Evolutionary conservation across 2,888 invertebrate genomes (phyloP).

Genomic region (Drosophila rubida): DNA sequence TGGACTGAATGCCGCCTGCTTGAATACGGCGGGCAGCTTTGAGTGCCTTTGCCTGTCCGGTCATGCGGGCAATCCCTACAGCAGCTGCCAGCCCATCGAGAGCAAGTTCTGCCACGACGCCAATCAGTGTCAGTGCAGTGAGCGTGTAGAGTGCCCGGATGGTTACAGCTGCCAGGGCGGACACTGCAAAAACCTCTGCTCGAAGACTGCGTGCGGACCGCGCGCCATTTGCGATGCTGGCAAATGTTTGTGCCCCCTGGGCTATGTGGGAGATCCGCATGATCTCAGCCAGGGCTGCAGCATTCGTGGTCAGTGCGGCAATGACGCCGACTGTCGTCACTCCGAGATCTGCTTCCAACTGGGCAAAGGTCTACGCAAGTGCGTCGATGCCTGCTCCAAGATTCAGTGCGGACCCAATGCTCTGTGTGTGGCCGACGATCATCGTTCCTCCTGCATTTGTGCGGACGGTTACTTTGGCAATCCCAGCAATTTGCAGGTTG

Average conservation of each 20-base stretch:
- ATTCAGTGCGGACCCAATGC: slow-evolving; percentile 96
- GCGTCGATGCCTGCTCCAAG: slow-evolving; percentile 94
- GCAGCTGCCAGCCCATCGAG: slow-evolving; percentile 90
- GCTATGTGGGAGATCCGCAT: slow-evolving; percentile 91
- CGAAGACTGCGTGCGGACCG: slow-evolving; percentile 91
- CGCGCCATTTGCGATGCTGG: slow-evolving; percentile 93
- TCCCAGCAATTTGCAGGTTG: slow-evolving; percentile 91
- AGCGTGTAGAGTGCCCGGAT: slow-evolving; percentile 90
- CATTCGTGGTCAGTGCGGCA: slow-evolving; percentile 90
- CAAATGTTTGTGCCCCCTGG: slow-evolving; percentile 91
- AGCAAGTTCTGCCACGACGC: slow-evolving; percentile 90
- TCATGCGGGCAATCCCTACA: slow-evolving; percentile 94
- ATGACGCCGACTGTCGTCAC: slow-evolving; percentile 92
- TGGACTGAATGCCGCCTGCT: slow-evolving; percentile 94
- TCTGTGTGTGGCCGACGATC: slow-evolving; percentile 92
- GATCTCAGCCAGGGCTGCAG: slow-evolving; percentile 90
- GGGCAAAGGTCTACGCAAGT: slow-evolving; percentile 91
- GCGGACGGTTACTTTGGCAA: slow-evolving; percentile 92
- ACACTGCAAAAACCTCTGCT: slow-evolving; percentile 91
- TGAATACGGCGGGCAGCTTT: slow-evolving; percentile 94
- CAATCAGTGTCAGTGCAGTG: slow-evolving; percentile 89
- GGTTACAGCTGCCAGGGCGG: slow-evolving; percentile 91
- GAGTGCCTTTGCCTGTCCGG: slow-evolving; percentile 95
- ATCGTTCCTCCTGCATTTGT: slow-evolving; percentile 94
- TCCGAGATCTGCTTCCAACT: slow-evolving; percentile 95